A percentile compares a stretch with the other conserved stretches of the same genome.
Evolutionary conservation across 2,113 vertebrate genomes (phyloP).

Genomic region (Podilymbus podiceps): DNA sequence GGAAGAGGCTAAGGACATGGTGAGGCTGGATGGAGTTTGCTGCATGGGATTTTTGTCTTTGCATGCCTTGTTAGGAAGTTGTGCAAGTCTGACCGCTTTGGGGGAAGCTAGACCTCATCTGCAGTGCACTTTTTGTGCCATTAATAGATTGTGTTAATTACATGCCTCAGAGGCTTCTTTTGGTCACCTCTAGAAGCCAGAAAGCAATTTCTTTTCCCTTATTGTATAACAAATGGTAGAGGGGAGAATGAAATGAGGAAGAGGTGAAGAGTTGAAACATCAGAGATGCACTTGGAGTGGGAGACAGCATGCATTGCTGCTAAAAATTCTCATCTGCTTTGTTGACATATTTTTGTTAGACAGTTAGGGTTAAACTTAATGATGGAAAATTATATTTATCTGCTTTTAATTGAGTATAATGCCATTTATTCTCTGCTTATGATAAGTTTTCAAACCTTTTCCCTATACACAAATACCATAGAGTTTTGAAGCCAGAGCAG

Average conservation of each 20-base stretch:
- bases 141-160: conserved; percentile 26
- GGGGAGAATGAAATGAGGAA: background rate
- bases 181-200: background rate
- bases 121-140: background rate
- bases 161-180: conserved; percentile 9
- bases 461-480: background rate
- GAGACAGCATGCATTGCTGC: background rate
- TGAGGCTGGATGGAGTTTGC: background rate
- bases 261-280: background rate
- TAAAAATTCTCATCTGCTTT: background rate
- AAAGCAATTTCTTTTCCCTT: background rate
- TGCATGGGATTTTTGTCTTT: background rate
- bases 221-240: background rate
- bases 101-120: background rate
- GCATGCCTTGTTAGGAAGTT: background rate
- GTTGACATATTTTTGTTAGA: background rate
- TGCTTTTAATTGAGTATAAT: background rate
- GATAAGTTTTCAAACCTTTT: background rate
- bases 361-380: background rate
- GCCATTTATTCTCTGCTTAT: background rate
- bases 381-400: background rate
- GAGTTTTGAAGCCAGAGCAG: background rate
- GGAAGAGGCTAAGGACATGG: background rate
- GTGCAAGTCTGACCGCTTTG: background rate
- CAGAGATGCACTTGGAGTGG: background rate